phyloP scores from a whole-genome alignment of 2,113 vertebrate genomes.

The Bubo bubo region DNA sequence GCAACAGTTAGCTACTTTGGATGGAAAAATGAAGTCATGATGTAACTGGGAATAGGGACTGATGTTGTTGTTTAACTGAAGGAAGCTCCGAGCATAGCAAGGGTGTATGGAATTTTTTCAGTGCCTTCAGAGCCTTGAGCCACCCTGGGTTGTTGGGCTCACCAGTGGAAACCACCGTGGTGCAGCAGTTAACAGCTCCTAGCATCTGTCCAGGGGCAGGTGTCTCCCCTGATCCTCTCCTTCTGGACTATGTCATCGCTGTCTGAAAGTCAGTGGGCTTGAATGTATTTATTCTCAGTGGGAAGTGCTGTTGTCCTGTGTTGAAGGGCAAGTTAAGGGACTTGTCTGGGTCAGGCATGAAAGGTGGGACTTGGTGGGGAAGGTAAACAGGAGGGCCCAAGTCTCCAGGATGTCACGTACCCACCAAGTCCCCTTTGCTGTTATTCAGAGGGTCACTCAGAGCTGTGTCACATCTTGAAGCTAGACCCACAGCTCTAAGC shows the following conservation, averaged over 20 bases:
- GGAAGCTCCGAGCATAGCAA: not conserved
- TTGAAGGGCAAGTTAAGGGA: not conserved
- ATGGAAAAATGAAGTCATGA: slow-evolving; percentile 42
- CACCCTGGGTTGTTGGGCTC: not conserved
- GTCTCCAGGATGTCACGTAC: not conserved
- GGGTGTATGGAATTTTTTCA: not conserved
- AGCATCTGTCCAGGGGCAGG: not conserved
- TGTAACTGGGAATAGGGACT: not conserved
- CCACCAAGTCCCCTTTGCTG: not conserved
- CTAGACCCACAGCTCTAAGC: too few relatives aligned
- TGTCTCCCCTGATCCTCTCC: not conserved
- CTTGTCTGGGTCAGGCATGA: not conserved
- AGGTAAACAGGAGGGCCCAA: not conserved
- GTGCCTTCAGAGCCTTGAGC: not conserved
- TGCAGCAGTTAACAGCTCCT: not conserved
- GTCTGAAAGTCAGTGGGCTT: not conserved
- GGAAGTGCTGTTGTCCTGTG: not conserved
- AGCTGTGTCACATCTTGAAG: not conserved
- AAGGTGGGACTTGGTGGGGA: not conserved
- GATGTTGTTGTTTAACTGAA: not conserved
- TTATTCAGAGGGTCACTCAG: not conserved
- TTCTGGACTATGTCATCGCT: not conserved
- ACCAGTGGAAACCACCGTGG: not conserved
- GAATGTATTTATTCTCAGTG: not conserved
- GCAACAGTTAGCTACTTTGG: not conserved